Conservation (phyloP, 2,888 invertebrate genomes). For the Auanema freiburgensis region DNA sequence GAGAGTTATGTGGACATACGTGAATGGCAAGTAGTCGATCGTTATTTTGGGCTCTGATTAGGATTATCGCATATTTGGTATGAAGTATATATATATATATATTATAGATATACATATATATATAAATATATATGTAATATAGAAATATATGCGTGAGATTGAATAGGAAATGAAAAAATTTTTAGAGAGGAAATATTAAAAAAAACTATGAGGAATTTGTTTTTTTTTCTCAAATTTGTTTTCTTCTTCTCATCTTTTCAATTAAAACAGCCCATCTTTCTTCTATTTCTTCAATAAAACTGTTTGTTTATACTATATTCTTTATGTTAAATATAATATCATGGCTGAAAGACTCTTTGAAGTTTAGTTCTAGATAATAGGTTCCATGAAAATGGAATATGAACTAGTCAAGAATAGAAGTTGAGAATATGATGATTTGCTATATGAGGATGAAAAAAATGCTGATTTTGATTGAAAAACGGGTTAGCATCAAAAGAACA, state of each 20-base stretch:
- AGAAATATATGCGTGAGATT: not conserved
- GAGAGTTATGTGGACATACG: not conserved
- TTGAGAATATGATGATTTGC: not conserved
- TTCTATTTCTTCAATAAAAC: constrained; percentile 4
- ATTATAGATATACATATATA: too few relatives aligned
- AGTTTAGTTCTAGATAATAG: too few relatives aligned
- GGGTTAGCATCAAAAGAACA: too few relatives aligned
- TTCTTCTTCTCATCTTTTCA: too few relatives aligned
- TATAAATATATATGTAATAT: too few relatives aligned
- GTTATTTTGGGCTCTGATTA: not conserved
- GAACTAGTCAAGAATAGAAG: not conserved
- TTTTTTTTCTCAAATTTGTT: too few relatives aligned
- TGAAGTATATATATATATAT: too few relatives aligned
- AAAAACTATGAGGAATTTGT: not conserved
- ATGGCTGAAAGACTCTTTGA: too few relatives aligned
- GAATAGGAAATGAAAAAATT: not conserved
- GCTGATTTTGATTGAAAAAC: not conserved
- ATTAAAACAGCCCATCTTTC: too few relatives aligned
- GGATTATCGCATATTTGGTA: not conserved
- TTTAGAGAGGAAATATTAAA: constrained; percentile 5
- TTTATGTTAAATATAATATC: constrained; percentile 9
- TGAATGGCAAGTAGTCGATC: not conserved
- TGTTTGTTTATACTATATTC: not conserved
- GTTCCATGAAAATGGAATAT: not conserved
- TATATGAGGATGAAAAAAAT: not conserved